Evolutionary conservation across 2,888 invertebrate genomes (phyloP).

Genomic region (Deroplatys truncata): DNA sequence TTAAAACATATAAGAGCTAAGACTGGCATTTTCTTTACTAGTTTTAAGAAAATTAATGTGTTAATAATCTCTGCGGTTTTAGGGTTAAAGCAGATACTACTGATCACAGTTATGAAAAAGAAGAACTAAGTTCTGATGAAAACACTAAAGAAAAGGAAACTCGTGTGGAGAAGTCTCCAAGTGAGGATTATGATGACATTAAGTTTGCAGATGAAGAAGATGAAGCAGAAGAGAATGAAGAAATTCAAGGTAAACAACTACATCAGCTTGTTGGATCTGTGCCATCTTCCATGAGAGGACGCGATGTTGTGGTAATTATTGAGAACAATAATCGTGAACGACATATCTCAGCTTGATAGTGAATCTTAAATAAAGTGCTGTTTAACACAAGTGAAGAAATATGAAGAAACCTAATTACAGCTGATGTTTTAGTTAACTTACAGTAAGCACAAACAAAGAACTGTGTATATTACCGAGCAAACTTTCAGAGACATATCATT

Average conservation of each 20-base stretch:
- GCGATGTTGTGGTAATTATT: background rate
- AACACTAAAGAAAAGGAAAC: slow-evolving; percentile 56
- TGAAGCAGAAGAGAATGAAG: slow-evolving; percentile 39
- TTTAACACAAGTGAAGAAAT: background rate
- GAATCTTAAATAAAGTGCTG: background rate
- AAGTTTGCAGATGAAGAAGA: slow-evolving; percentile 69
- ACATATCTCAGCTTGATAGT: background rate
- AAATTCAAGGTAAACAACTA: background rate
- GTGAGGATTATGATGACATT: slow-evolving; percentile 51
- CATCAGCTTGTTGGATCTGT: background rate
- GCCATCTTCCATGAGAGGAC: background rate
- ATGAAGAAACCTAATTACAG: background rate
- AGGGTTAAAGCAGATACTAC: background rate
- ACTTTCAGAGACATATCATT: background rate
- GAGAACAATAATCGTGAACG: background rate
- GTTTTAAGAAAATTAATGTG: background rate
- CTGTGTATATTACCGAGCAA: background rate
- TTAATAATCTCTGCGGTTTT: background rate
- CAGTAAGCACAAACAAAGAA: background rate
- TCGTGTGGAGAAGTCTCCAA: slow-evolving; percentile 62
- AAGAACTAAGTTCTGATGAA: background rate
- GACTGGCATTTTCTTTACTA: no score
- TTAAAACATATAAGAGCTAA: no score
- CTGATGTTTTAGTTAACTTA: background rate
- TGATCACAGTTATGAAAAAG: background rate